Evolutionary conservation across 2,888 invertebrate species (phyloP).

Genomic region (Trichogramma evanescens): DNA sequence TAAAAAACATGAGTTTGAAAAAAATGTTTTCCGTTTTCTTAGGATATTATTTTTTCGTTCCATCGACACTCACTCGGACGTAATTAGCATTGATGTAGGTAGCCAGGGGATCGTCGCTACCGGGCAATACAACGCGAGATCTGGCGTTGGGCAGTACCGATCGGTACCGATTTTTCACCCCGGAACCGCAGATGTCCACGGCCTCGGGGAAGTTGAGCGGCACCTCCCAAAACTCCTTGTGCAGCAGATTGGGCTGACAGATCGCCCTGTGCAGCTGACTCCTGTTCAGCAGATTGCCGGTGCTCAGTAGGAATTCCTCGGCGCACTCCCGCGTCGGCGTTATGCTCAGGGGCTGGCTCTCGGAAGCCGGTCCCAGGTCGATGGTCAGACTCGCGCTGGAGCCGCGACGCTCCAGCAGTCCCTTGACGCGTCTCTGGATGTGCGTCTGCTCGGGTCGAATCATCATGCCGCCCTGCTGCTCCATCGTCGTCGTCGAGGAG

Average conservation of each 20-base stretch:
- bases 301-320: constrained; percentile 53
- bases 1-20: not conserved
- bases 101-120: constrained; percentile 53
- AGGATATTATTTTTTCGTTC: not conserved
- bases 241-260: constrained; percentile 53
- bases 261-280: constrained; percentile 50
- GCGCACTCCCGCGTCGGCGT: constrained; percentile 55
- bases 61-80: constrained; percentile 62
- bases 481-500: too few relatives aligned
- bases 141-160: constrained; percentile 85
- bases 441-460: constrained; percentile 1
- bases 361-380: constrained; percentile 53
- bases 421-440: constrained; percentile 33
- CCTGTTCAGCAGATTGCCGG: constrained; percentile 52
- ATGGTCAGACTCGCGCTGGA: constrained; percentile 87
- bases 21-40: too few relatives aligned
- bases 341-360: constrained; percentile 45
- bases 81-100: constrained; percentile 92
- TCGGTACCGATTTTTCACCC: constrained; percentile 82
- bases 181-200: constrained; percentile 80
- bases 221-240: constrained; percentile 91
- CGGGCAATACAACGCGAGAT: constrained; percentile 68
- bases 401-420: constrained; percentile 75
- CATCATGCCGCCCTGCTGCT: too few relatives aligned
- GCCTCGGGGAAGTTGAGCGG: constrained; percentile 88